Base-by-base conservation (phyloP, 2,888 invertebrate genomes). In the Cataglyphis rosenhaueri region DNA sequence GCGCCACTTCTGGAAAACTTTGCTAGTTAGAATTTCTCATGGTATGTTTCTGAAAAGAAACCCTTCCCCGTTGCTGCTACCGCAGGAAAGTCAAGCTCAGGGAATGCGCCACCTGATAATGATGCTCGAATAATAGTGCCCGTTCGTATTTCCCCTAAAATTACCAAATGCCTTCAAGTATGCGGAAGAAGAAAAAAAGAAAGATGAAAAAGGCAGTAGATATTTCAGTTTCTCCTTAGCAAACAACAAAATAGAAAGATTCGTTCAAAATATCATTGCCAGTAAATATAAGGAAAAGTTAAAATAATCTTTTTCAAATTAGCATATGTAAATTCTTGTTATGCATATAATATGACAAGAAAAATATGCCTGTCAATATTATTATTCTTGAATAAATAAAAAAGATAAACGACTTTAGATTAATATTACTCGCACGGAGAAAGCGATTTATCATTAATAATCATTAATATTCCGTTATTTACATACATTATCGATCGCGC, bases 11-110 rank as follows among this genome's bases (percentile, higher is more conserved):
- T 70, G 78, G 82, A 83, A 71, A 90, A 91, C 87, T 91, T 91
- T 90, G 86, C 91, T 89, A 91, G 91, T 91, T 91, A 91, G 86
- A 91, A 90, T 90, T 90, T 89, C 88, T 84, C 90, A 78, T 84
- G 82, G 79, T 86, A 84, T 86, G 82, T 87, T 84, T 84, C 84
- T 88, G 85, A 91, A 91, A 90, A 87, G 91, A 87, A 88, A 91
- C 88, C 90, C 83, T 83, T 88, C 81, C 64, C 85, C 81, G 85
- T 83, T 66, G 88, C 64, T n/a, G 83, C 41, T 64, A 55, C 70
- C 68, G 48, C 81, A 59, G 35, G 64, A 64, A 68, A 70, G 74
- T 79, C 79, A 82, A 83, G 52, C 74, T 68, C 48, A 48, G 52
- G n/a, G 65, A 82, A 81, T 82, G 66, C 64, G 57, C 78, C 44